A percentile compares a stretch with the other conserved stretches of the same genome.
These are phyloP conservation scores for Philaethria dido DNA, from an alignment of 2,888 invertebrate species.

Conservation along the genomic window DNA sequence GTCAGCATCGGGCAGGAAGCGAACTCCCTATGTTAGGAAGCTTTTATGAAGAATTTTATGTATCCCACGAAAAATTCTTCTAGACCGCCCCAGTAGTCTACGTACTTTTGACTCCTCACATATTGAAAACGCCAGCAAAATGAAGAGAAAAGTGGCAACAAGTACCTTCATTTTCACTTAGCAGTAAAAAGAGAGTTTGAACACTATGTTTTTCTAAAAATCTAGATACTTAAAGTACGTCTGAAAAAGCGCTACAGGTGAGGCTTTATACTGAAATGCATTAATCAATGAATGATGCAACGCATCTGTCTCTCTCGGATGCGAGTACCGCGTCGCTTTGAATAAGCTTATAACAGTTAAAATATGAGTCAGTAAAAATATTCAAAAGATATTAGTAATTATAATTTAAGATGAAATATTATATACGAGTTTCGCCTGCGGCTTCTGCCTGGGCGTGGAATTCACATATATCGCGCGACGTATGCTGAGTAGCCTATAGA, in stretches of 20 bases:
- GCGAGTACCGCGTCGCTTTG: neutral
- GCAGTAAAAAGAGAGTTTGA: neutral
- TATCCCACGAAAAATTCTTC: neutral
- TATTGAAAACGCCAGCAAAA: neutral
- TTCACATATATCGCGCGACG: no score
- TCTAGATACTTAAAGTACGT: slow-evolving; percentile 8
- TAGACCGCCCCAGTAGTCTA: neutral
- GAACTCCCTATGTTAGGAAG: neutral
- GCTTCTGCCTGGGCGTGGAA: no score
- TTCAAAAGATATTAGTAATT: no score
- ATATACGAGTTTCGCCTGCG: no score
- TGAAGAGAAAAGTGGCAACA: neutral
- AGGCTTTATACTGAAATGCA: slow-evolving; percentile 12
- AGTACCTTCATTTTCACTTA: neutral
- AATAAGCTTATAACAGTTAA: neutral
- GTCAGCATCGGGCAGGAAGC: neutral
- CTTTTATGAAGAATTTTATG: neutral
- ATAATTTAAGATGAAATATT: no score
- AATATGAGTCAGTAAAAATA: no score
- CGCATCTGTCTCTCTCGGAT: slow-evolving; percentile 7
- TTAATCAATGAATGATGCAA: slow-evolving; percentile 13
- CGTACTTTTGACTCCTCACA: slow-evolving; percentile 1
- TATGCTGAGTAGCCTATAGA: no score
- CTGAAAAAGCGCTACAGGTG: slow-evolving; percentile 10
- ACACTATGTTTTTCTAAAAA: neutral